Evolutionary conservation across 2,888 invertebrate species (phyloP), one percentile per base, ranked within the genome.

Genomic region (Protodeltote pygarga): DNA sequence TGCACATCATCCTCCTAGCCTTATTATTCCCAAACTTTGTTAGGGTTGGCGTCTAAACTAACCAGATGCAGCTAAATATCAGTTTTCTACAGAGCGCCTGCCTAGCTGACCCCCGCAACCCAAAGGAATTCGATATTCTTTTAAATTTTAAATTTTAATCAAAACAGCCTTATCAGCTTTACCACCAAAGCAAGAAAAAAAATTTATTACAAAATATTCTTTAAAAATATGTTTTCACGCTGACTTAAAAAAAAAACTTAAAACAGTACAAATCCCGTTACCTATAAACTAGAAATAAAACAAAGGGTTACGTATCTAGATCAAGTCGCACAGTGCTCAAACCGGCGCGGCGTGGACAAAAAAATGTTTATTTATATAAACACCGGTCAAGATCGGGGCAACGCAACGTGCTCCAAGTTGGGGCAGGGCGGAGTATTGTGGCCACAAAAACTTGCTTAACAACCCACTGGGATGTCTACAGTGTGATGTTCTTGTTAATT

Each of bases 341-440:
- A 52, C 38, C 28, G 35, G 49, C 40, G n/a, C 13, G 8, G 21
- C 14, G 32, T 45, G 46, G 28, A 41, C 46, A 58, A 65, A 65
- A 59, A 54, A 52, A 45, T 47, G 46, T 55, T 62, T 61, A 65
- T 70, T 69, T 65, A 67, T 66, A 66, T 65, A 71, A 54, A 65
- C 71, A 65, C 44, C 55, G 65, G 72, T 72, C 73, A 69, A 61
- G 71, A 57, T 50, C 52, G 32, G 42, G 52, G 38, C 61, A 67
- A 65, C 57, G 38, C 61, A 67, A 65, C 57, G 45, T 48, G 65
- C 40, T 37, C 35, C 51, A 38, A 37, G 62, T 66, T 66, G 58
- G 42, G 66, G 65, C 45, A 66, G 66, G 65, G 34, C 62, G 8
- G 21, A 38, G 44, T 28, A 23, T n/a, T 42, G 38, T 41, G 51